Evolutionary conservation across 2,797 vertebrate species (phyloP), one percentile per base, ranked within the genome.

Genomic region (Scarus forsteni): DNA sequence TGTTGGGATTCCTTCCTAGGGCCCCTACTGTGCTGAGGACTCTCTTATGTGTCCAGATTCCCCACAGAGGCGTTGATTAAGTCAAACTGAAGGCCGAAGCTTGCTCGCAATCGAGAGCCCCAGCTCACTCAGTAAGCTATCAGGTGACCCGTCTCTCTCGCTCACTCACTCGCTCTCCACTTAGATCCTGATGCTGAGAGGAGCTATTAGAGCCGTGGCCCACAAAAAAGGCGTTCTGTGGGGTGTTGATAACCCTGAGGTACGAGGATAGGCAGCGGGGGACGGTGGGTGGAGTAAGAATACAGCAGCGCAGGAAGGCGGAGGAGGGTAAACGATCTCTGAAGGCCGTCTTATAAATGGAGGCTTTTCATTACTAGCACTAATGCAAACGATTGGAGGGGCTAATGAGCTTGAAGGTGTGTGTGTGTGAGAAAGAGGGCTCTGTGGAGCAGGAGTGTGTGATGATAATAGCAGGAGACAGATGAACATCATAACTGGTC

Each of bases 261-360:
- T 88, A 86, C 63, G 62, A 49, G 63, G 77, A 86, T 79, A 73
- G 74, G 66, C 71, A 50, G 57, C 13, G 40, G n/a, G 54, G 46
- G 57, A 53, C 39, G 50, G 61, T 46, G 15, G 45, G 44, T 16
- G 80, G 51, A 61, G 59, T 16, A 63, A 76, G 77, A 54, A 77
- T 76, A 75, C 11, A 50, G 76, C 78, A 74, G 80, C 2, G 45
- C 74, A 65, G 81, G 83, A 86, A 91, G 82, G 86, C 71, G 59
- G 77, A 77, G 82, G 73, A 82, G 69, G 78, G 82, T 90, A 92
- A 92, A 89, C 70, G 89, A 91, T 92, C 90, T 92, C 90, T 87
- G 86, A 91, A 92, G 92, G 88, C 90, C 85, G 78, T 86, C 80
- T 83, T 89, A 91, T 92, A 90, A 93, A 92, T 85, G 86, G 86